Evolutionary conservation across 37 sponge, comb jelly and placozoan species (phyloP).

Genomic region (Spongilla lacustris): DNA sequence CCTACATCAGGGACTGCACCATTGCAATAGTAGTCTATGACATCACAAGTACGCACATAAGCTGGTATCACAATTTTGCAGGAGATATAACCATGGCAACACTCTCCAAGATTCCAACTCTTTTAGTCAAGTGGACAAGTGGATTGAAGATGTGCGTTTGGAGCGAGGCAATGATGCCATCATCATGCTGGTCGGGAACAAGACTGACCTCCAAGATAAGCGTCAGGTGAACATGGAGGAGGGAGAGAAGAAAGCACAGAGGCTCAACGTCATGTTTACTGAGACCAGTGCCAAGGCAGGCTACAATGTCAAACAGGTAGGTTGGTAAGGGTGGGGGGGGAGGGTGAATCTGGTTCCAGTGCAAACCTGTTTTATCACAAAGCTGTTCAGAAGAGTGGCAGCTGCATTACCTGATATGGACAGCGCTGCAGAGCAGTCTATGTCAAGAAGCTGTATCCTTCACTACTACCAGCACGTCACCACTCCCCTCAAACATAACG

Average conservation of each 20-base stretch:
- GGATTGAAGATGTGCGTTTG: slow-evolving; percentile 87
- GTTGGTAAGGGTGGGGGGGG: background rate
- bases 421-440: slow-evolving; percentile 20
- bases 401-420: slow-evolving; percentile 81
- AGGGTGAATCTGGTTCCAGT: too few species aligned
- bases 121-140: slow-evolving; percentile 75
- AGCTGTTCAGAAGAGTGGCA: slow-evolving; percentile 79
- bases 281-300: slow-evolving; percentile 93
- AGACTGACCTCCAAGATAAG: slow-evolving; percentile 86
- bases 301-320: slow-evolving; percentile 86
- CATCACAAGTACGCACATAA: slow-evolving; percentile 69
- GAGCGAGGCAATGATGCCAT: slow-evolving; percentile 88
- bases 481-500: background rate
- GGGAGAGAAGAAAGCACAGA: slow-evolving; percentile 87
- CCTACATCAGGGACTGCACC: slow-evolving; percentile 89
- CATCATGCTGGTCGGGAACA: slow-evolving; percentile 89
- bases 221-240: slow-evolving; percentile 83
- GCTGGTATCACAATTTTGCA: background rate
- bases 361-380: background rate
- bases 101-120: slow-evolving; percentile 63
- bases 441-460: slow-evolving; percentile 74
- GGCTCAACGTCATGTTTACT: slow-evolving; percentile 84
- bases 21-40: slow-evolving; percentile 93
- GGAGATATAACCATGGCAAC: background rate
- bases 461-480: background rate